Conservation (phyloP, 2,797 vertebrate genomes). For the Xenops minutus region DNA sequence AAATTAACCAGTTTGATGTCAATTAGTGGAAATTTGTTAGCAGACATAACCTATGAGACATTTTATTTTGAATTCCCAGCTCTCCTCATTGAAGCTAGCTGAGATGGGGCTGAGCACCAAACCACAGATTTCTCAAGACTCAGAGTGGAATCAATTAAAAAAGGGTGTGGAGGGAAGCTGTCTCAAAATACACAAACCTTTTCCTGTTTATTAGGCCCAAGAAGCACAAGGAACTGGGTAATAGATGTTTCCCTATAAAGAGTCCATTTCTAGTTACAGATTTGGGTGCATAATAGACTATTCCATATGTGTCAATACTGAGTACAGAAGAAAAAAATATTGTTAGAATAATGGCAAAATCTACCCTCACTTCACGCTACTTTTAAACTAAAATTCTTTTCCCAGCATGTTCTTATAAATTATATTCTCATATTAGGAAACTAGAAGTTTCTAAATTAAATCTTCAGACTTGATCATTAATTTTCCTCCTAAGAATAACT, state of each 20-base stretch:
- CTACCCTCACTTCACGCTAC: background rate
- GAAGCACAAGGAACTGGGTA: conserved; percentile 28
- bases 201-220: conserved; percentile 50
- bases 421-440: background rate
- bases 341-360: background rate
- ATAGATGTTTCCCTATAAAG: conserved; percentile 31
- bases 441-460: conserved; percentile 14
- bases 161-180: background rate
- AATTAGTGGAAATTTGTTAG: conserved; percentile 79
- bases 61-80: conserved; percentile 53
- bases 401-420: background rate
- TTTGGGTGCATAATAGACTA: background rate
- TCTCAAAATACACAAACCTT: background rate
- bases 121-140: background rate
- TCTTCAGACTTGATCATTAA: background rate
- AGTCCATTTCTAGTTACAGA: conserved; percentile 6
- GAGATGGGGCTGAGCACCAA: background rate
- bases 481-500: background rate
- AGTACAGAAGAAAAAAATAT: background rate
- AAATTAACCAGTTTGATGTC: conserved; percentile 82
- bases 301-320: background rate
- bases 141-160: background rate
- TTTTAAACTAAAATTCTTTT: conserved; percentile 2
- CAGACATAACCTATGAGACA: conserved; percentile 61
- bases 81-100: conserved; percentile 14